Percentiles rank a stretch among this genome's conserved stretches.
phyloP scores from a whole-genome alignment of 2,888 invertebrate genomes.

The Harmothoe impar region DNA sequence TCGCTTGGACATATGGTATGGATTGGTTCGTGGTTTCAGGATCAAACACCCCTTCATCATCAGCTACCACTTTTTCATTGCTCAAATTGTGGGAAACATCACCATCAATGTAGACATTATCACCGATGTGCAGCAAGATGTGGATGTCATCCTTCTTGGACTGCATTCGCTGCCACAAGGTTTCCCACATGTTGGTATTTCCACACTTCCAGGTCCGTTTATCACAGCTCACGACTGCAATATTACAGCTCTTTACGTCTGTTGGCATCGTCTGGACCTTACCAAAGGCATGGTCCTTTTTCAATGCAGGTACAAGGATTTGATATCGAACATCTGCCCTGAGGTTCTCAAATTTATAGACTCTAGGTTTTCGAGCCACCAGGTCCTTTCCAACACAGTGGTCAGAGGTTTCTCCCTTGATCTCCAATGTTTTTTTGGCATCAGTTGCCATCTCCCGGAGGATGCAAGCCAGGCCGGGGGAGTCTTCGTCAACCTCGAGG shows the following conservation, averaged over 20 bases:
- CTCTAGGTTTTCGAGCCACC: background rate
- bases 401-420: background rate
- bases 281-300: background rate
- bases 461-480: background rate
- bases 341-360: background rate
- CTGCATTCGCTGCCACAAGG: constrained; percentile 19
- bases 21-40: constrained; percentile 20
- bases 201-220: background rate
- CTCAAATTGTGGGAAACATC: constrained; percentile 36
- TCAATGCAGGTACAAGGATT: background rate
- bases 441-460: background rate
- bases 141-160: constrained; percentile 12
- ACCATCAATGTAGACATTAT: constrained; percentile 62
- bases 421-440: background rate
- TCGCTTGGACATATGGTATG: constrained; percentile 44
- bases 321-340: background rate
- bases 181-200: constrained; percentile 34
- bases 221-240: constrained; percentile 59
- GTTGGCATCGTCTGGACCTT: background rate
- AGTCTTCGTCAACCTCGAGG: constrained; percentile 23
- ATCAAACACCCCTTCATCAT: background rate
- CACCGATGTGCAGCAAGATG: constrained; percentile 53
- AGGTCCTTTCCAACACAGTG: background rate
- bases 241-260: constrained; percentile 12
- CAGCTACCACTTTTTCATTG: background rate